Evolutionary conservation across 2,113 vertebrate genomes (phyloP).

Genomic region (Lepus americanus): DNA sequence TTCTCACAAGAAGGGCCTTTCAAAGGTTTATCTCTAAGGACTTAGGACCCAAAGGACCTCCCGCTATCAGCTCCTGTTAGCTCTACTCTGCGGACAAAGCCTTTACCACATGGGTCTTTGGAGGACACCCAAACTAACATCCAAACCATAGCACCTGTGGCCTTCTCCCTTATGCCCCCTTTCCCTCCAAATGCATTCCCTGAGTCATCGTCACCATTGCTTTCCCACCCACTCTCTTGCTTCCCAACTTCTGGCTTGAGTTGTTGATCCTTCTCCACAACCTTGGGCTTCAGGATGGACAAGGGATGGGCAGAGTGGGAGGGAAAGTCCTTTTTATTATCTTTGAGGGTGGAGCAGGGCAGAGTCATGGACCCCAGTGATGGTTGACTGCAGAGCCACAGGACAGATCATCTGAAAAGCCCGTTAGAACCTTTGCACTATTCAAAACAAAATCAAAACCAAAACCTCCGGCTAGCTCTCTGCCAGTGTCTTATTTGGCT

Average conservation of each 20-base stretch:
- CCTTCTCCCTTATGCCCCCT: not conserved
- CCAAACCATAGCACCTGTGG: not conserved
- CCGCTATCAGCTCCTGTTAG: too few species aligned
- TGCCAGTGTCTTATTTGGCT: slow-evolving; percentile 37
- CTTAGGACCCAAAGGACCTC: too few species aligned
- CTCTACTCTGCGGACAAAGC: too few species aligned
- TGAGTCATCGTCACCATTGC: not conserved
- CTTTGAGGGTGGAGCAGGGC: not conserved
- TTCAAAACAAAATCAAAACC: not conserved
- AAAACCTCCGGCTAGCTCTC: not conserved
- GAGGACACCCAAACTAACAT: too few species aligned
- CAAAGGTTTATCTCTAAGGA: too few species aligned
- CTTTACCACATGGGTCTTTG: too few species aligned
- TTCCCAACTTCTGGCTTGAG: not conserved
- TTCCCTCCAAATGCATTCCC: not conserved
- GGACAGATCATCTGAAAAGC: slow-evolving; percentile 3
- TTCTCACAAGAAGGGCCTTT: too few species aligned
- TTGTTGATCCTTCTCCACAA: not conserved
- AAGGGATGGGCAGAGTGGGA: too few species aligned
- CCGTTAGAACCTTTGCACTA: not conserved
- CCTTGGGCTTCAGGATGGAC: not conserved
- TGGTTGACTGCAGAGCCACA: not conserved
- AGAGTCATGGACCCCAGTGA: not conserved
- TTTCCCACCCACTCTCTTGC: not conserved
- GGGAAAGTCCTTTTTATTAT: not conserved